Evolutionary conservation across 2,888 invertebrate genomes (phyloP), one percentile per base, ranked within the genome.

Genomic region (Cataglyphis cursor): DNA sequence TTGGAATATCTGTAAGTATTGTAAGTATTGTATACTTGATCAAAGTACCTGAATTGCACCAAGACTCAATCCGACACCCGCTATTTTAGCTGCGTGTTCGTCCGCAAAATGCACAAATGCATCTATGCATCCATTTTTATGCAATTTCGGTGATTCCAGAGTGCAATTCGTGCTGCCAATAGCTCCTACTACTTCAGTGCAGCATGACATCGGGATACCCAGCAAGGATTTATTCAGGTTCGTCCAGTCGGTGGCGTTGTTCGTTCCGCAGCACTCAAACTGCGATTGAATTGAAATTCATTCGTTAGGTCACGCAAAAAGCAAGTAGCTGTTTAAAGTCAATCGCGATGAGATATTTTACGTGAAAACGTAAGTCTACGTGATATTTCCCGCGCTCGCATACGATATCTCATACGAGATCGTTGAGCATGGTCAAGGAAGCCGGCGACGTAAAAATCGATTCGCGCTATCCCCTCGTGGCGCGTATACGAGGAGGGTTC

Each of bases 31-130:
- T 41, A 31, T 41, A 31, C 31, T 15, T 28, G 28, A 59, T 44
- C 28, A 31, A 38, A 0, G 31, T 89, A 98, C 97, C 97, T 98
- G 98, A 87, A 98, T 94, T 66, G 97, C 95, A 28, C 97, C 97
- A 85, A 98, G 95, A 64, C 97, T 96, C 57, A 98, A 95, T 18
- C 97, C 98, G 85, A 97, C 96, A 0, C 97, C 96, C 0, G 97
- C 98, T 68, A 98, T 96, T 82, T 97, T 96, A 0, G 96, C 96
- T 0, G 97, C 97, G 90, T 98, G 98, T 0, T 95, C 94, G 64
- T 96, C 95, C 72, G 97, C 96, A 95, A 96, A 97, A 6, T 93
- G 84, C 0, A 96, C 95, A 87, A 98, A 96, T 0, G 95, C 95
- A 0, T 92, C 87, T 0, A 96, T 94, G 82, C 97, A 97, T 8